A percentile compares a stretch with the other conserved stretches of the same genome.
phyloP scores from a whole-genome alignment of 1,140 invertebrate genomes.

The Sminthurides bifidus region DNA sequence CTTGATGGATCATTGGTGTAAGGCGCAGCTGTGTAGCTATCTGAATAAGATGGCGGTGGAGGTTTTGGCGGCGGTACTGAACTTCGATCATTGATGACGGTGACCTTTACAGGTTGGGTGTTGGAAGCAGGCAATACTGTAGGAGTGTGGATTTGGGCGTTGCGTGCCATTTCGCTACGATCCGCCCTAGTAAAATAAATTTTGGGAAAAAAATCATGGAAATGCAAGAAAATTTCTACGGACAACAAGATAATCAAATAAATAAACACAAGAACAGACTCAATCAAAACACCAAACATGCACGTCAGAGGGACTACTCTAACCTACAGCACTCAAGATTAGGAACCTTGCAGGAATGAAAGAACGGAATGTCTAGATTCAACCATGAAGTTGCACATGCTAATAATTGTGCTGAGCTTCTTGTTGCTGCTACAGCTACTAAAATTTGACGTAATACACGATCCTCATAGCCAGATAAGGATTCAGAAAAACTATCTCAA shows the following conservation, averaged over 20 bases:
- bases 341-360: too few relatives aligned
- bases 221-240: background rate
- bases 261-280: background rate
- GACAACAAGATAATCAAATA: background rate
- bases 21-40: background rate
- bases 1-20: slow-evolving; percentile 2
- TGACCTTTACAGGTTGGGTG: background rate
- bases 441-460: too few relatives aligned
- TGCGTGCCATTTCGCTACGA: slow-evolving; percentile 1
- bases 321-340: too few relatives aligned
- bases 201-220: too few relatives aligned
- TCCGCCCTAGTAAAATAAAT: too few relatives aligned
- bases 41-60: background rate
- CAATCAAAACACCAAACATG: background rate
- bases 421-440: too few relatives aligned
- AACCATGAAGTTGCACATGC: too few relatives aligned
- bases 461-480: too few relatives aligned
- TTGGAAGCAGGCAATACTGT: background rate
- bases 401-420: too few relatives aligned
- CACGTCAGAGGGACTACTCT: too few relatives aligned
- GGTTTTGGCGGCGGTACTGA: background rate
- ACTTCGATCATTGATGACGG: background rate
- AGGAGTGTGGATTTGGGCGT: background rate
- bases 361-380: too few relatives aligned
- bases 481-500: background rate